Evolutionary conservation across 2,888 invertebrate genomes (phyloP).

Genomic region (Mylabris sibirica): DNA sequence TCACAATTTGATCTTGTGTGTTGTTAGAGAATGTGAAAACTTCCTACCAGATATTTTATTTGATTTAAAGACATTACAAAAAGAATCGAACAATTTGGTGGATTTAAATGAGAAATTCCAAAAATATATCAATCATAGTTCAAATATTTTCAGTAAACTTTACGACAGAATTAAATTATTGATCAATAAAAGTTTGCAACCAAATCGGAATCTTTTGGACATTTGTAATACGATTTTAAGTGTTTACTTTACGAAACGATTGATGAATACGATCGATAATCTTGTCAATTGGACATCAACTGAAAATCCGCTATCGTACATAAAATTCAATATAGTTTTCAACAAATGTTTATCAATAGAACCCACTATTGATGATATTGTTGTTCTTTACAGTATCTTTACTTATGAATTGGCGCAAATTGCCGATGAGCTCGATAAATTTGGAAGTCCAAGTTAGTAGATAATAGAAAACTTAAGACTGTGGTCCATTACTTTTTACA

Average conservation of each 20-base stretch:
- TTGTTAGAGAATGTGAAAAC: slow-evolving; percentile 65
- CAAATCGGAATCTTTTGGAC: slow-evolving; percentile 32
- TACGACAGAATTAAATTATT: slow-evolving; percentile 45
- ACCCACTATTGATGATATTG: slow-evolving; percentile 69
- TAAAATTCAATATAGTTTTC: slow-evolving; percentile 63
- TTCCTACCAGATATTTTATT: slow-evolving; percentile 67
- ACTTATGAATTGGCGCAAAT: slow-evolving; percentile 54
- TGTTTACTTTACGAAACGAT: slow-evolving; percentile 71
- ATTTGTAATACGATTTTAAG: slow-evolving; percentile 62
- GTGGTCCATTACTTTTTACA: too few species aligned
- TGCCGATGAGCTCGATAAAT: slow-evolving; percentile 61
- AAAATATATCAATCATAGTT: slow-evolving; percentile 43
- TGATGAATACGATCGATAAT: slow-evolving; percentile 72
- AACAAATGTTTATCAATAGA: slow-evolving; percentile 59
- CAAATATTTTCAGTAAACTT: slow-evolving; percentile 43
- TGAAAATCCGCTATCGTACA: slow-evolving; percentile 67
- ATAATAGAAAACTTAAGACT: too few species aligned
- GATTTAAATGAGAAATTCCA: slow-evolving; percentile 46
- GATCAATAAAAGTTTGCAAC: slow-evolving; percentile 42
- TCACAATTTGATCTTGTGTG: slow-evolving; percentile 69
- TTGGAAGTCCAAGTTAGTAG: slow-evolving; percentile 43
- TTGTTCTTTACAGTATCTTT: slow-evolving; percentile 66
- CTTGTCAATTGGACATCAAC: slow-evolving; percentile 67
- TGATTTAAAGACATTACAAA: slow-evolving; percentile 47
- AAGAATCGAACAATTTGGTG: slow-evolving; percentile 43